Base-by-base conservation (phyloP, 2,888 invertebrate genomes). In the Macropis europaea region DNA sequence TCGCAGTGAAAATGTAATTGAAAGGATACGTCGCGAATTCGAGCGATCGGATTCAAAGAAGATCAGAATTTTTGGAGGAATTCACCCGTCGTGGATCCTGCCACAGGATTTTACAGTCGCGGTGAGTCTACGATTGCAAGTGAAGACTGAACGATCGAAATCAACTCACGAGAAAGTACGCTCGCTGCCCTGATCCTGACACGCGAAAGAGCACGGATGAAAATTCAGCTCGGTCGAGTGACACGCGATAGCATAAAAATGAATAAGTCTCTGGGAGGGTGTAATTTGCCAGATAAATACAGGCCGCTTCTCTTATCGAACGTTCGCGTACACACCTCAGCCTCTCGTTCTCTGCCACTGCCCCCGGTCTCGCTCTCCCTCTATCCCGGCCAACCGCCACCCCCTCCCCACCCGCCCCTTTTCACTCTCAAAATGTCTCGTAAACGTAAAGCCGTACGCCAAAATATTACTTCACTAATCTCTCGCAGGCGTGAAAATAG, bases 401-500 rank as follows among this genome's bases (percentile, higher is more conserved):
- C 4, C 1, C 3, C 38, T 17, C 3, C 6, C 9, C 19, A 5
- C 28, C 6, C 11, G 7, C 15, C 7, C 19, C 11, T 15, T 61
- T n/a, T n/a, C n/a, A n/a, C 64, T 42, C 30, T 36, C 32, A 22
- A 52, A 71, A 38, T 43, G 43, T 11, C 30, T 72, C 47, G 36
- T 63, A 69, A 56, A 43, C 28, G 52, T 32, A 32, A 45, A 52
- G 24, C 53, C 57, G 40, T 19, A 34, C 42, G 42, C 50, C 36
- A 48, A 70, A 64, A 56, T 77, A 59, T 69, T 66, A 67, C 64
- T 57, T 48, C 34, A 3, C 54, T 62, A 71, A 73, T 67, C 48
- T 54, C 38, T 43, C 61, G 24, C 48, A 32, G 40, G 66, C 36
- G 62, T 82, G 68, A 79, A 82, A 82, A 84, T 82, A 82, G 76